Evolutionary conservation across 2,113 vertebrate genomes (phyloP).

Genomic region (Puma concolor): DNA sequence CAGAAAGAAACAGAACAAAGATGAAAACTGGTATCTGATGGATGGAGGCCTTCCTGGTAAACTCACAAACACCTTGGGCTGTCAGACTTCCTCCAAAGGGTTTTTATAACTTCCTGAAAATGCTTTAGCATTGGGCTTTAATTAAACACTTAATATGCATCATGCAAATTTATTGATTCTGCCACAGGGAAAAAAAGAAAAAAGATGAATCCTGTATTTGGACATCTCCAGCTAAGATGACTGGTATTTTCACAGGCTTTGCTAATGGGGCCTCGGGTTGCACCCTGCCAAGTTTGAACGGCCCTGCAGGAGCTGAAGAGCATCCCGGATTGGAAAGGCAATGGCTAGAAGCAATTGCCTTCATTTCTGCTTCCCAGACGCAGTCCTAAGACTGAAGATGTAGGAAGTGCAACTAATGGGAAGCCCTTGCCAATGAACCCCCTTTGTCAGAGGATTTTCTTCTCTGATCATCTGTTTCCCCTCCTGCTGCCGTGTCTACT

Average conservation of each 20-base stretch:
- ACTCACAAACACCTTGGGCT: constrained; percentile 72
- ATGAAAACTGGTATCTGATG: constrained; percentile 78
- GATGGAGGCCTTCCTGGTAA: constrained; percentile 70
- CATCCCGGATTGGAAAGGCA: neutral
- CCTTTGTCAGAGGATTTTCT: neutral
- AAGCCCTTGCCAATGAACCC: neutral
- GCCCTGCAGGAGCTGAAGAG: neutral
- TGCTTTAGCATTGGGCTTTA: constrained; percentile 83
- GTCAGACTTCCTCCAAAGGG: constrained; percentile 79
- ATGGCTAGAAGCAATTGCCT: neutral
- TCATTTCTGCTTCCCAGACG: neutral
- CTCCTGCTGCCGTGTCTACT: neutral
- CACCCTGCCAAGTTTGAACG: neutral
- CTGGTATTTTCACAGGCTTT: neutral
- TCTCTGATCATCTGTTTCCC: neutral
- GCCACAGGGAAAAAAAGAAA: constrained; percentile 42
- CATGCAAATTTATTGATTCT: constrained; percentile 83
- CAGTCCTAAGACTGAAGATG: neutral
- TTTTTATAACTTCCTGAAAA: constrained; percentile 83
- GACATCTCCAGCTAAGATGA: constrained; percentile 7
- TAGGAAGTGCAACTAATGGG: neutral
- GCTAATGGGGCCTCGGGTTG: neutral
- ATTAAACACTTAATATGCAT: constrained; percentile 86
- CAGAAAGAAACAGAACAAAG: constrained; percentile 72
- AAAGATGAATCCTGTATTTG: constrained; percentile 67